Evolutionary conservation across 1,140 invertebrate species (phyloP), one percentile per base, ranked within the genome.

Genomic region (Patella vulgata): DNA sequence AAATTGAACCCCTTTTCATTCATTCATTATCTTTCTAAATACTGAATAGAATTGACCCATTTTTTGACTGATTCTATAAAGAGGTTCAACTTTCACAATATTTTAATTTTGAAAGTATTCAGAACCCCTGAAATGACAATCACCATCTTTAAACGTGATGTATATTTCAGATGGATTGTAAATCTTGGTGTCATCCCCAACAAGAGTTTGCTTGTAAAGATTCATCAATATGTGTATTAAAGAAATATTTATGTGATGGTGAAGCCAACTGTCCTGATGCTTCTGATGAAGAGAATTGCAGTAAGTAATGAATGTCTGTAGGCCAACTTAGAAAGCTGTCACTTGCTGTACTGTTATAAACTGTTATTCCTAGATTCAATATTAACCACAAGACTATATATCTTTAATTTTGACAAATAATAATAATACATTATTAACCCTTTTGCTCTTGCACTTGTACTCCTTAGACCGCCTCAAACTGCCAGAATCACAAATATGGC

Each of bases 191-290:
- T 63, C 63, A 70, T 39, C 61, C 59, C 12, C 44, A 58, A 2
- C 39, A 51, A 9, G 70, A 74, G 44, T 71, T 71, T 53, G 63
- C 63, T 39, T 71, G 71, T 46, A 55, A 42, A 12, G 59, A 62
- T 43, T 25, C 48, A 36, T 94, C 94, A 1, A 90, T 71, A 90
- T 98, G 97, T 81, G 94, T 98, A 63, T 88, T 96, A 14, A 90
- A 91, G 40, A 91, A 93, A 46, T 98, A 95, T 94, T 92, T 92
- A 69, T 98, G 96, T 77, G 71, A 75, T 44, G 56, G 60, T 5
- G 66, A 68, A 42, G 61, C 61, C 14, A 76, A 85, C 53, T 83
- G 82, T 63, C 91, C 92, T 66, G 95, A 98, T 80, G 88, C 90
- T 66, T 94, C 92, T 0, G 96, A 98, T 82, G 96, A 98, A 83